These are phyloP conservation scores for Platycnemis pennipes DNA, from an alignment of 2,888 invertebrate species.

Conservation along the genomic window DNA sequence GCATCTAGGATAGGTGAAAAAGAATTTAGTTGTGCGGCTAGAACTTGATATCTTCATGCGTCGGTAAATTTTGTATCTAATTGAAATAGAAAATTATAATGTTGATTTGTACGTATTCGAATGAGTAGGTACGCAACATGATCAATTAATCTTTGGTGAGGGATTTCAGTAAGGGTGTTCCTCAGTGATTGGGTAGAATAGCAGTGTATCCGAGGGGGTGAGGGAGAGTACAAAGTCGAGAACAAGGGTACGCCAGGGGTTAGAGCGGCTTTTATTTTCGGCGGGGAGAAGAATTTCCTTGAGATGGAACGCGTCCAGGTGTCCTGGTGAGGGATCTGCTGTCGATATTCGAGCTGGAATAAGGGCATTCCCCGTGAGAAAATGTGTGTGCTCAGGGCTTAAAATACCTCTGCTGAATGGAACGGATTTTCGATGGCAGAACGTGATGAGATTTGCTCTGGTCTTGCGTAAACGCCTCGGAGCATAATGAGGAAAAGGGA, in stretches of 20 bases:
- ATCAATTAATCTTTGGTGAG: too few species aligned
- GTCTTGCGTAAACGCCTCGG: neutral
- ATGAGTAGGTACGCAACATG: too few species aligned
- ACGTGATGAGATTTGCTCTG: neutral
- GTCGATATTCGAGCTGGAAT: neutral
- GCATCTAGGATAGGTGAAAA: too few species aligned
- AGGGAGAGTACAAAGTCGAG: neutral
- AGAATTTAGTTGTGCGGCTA: too few species aligned
- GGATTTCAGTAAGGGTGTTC: neutral
- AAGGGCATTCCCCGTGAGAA: neutral
- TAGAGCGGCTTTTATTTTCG: neutral
- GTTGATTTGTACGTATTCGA: too few species aligned
- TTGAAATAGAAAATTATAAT: too few species aligned
- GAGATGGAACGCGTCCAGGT: neutral
- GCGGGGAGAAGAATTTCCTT: neutral
- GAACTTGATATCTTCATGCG: too few species aligned
- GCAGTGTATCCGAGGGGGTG: neutral
- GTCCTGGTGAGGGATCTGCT: neutral
- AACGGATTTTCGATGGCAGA: neutral
- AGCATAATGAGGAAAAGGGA: neutral
- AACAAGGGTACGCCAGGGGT: neutral
- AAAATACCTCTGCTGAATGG: neutral
- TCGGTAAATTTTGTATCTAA: too few species aligned
- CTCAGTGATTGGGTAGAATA: neutral
- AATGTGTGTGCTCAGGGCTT: neutral